Base-by-base conservation (phyloP, 2,888 invertebrate species). In the Amphipyra tragopoginis region DNA sequence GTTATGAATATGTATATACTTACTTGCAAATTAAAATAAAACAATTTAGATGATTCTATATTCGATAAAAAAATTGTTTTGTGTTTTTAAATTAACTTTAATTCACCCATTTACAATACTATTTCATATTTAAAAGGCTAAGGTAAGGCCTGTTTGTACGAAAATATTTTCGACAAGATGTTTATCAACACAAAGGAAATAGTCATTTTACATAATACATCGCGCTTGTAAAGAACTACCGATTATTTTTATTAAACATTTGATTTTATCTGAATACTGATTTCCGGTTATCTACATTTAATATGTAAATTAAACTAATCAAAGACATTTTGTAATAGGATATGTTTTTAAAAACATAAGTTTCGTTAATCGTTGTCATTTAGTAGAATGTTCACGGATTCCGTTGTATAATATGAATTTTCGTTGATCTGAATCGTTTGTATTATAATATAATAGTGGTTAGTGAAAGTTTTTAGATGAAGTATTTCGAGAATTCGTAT, bases 301-400 rank as follows among this genome's bases (percentile, higher is more conserved):
- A 50, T 75, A 75, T 76, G 76, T 44, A 47, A 76, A 76, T 72
- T 11, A 8, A 51, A 45, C 43, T 7, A 33, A 47, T 33, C 7
- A 34, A 39, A 21, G 56, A 47, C 43, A 40, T 53, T 67, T 59
- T 63, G 66, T 75, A 53, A 74, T 44, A 33, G 4, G 52, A 75
- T 55, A 55, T 7, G 7, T 29, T 50, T 42, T 38, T 33, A 36
- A 49, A 63, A 55, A 21, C 40, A 51, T 42, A 47, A 54, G 6
- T 21, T 45, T 33, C 21, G 40, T 61, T 52, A 43, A 49, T 45
- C 10, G 52, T 2, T 45, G 47, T 40, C 13, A 33, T 52, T 29
- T 29, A 29, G 4, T 29, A 38, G 39, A 38, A 51, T 33, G 29
- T 13, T 54, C 47, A 52, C 21, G 29, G 13, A 70, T 39, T 39